These are phyloP conservation scores for Gortyna flavago DNA, from an alignment of 2,888 invertebrate species.

Conservation along the genomic window DNA sequence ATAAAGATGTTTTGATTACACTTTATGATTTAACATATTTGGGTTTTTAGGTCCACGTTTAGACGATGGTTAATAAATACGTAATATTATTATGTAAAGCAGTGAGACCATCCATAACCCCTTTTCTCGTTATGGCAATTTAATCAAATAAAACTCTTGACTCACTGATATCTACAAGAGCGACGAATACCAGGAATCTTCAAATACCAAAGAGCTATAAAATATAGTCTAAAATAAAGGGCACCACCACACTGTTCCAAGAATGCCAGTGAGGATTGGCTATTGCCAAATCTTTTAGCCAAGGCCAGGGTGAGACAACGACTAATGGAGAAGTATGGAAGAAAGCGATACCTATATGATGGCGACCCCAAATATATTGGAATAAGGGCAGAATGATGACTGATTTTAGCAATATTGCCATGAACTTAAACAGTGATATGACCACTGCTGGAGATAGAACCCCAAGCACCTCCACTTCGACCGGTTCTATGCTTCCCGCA, in stretches of 20 bases:
- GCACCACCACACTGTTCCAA: not conserved
- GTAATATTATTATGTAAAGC: conserved; percentile 38
- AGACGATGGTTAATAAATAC: conserved; percentile 15
- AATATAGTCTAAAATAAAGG: not conserved
- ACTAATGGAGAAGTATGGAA: not conserved
- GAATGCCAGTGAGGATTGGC: not conserved
- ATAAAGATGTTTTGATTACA: conserved; percentile 12
- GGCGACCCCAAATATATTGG: not conserved
- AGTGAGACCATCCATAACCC: not conserved
- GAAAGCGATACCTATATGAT: not conserved
- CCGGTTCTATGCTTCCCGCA: not conserved
- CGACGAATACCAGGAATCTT: not conserved
- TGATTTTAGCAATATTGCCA: too few species aligned
- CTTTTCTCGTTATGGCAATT: not conserved
- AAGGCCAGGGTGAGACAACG: not conserved
- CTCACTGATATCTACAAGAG: not conserved
- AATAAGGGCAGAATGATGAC: not conserved
- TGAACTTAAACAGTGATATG: not conserved
- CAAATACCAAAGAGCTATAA: not conserved
- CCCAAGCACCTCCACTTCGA: not conserved
- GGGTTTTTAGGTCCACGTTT: conserved; percentile 30
- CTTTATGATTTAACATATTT: conserved; percentile 14
- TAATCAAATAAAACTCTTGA: not conserved
- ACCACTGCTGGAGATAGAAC: not conserved
- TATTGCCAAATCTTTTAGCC: not conserved